Evolutionary conservation across 2,888 invertebrate genomes (phyloP).

Genomic region (Tipula confusa): DNA sequence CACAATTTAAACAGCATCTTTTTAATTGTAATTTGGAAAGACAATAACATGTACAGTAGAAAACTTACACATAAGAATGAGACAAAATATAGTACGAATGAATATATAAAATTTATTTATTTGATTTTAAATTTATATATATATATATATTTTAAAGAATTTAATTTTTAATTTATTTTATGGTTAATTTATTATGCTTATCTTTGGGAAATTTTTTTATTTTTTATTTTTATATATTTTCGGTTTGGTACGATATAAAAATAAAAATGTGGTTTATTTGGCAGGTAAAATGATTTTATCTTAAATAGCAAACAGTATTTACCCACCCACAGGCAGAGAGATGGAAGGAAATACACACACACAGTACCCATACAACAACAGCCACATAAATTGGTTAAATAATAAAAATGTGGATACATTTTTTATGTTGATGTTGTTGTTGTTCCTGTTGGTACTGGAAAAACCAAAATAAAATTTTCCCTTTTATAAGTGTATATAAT

Average conservation of each 20-base stretch:
- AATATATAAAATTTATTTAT: neutral
- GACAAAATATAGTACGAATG: neutral
- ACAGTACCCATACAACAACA: neutral
- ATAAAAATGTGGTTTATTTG: constrained; percentile 3
- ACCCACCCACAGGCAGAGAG: neutral
- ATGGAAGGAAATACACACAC: neutral
- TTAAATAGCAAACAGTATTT: neutral
- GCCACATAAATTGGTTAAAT: neutral
- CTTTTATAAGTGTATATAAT: too few species aligned
- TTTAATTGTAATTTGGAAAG: constrained; percentile 6
- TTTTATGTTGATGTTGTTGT: neutral
- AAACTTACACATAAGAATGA: neutral
- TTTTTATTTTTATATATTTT: neutral
- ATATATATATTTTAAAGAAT: neutral
- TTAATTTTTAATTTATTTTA: neutral
- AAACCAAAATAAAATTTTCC: neutral
- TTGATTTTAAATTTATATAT: neutral
- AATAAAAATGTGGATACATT: constrained; percentile 9
- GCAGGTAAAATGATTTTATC: constrained; percentile 25
- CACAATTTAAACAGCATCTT: neutral
- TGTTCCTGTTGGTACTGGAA: neutral
- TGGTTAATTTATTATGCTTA: constrained; percentile 16
- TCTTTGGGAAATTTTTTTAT: neutral
- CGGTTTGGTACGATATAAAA: neutral
- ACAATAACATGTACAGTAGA: neutral